These are phyloP conservation scores for Theodoxus fluviatilis DNA, from an alignment of 2,888 invertebrate genomes.

Conservation along the genomic window DNA sequence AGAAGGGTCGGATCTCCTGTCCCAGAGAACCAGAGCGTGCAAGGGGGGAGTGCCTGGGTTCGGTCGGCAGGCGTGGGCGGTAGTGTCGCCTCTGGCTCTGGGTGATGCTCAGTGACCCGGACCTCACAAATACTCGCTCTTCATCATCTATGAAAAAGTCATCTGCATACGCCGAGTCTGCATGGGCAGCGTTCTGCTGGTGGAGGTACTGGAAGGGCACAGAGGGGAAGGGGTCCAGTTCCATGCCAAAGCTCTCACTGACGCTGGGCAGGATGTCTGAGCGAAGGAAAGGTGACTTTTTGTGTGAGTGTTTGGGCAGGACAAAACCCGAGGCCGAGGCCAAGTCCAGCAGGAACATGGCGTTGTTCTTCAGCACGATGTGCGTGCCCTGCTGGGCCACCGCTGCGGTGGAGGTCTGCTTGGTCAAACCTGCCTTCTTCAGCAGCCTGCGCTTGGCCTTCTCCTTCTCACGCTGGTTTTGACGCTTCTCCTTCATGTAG, in stretches of 20 bases:
- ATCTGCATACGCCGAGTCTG: constrained; percentile 63
- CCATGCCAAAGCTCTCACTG: constrained; percentile 52
- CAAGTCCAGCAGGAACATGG: constrained; percentile 88
- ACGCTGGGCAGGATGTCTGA: constrained; percentile 59
- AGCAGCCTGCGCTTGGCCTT: constrained; percentile 60
- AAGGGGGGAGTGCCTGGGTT: constrained; percentile 55
- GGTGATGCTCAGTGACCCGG: constrained; percentile 53
- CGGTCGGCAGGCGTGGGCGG: constrained; percentile 55
- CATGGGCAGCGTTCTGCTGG: constrained; percentile 54
- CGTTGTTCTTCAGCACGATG: constrained; percentile 88
- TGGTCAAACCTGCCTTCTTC: constrained; percentile 41
- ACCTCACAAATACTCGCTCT: constrained; percentile 55
- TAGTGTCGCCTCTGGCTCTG: constrained; percentile 36
- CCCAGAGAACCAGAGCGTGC: constrained; percentile 58
- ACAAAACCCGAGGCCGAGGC: constrained; percentile 76
- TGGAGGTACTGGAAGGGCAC: constrained; percentile 59
- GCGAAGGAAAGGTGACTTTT: constrained; percentile 33
- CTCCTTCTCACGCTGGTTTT: constrained; percentile 59
- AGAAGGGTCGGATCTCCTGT: constrained; percentile 50
- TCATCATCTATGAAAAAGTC: constrained; percentile 59
- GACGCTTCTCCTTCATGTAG: constrained; percentile 68
- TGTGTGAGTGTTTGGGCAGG: constrained; percentile 50
- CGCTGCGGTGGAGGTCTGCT: constrained; percentile 56
- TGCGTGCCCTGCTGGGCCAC: constrained; percentile 70
- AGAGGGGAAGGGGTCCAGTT: constrained; percentile 57